These are phyloP conservation scores for Euplagia quadripunctaria DNA, from an alignment of 2,888 invertebrate species.

Conservation along the genomic window DNA sequence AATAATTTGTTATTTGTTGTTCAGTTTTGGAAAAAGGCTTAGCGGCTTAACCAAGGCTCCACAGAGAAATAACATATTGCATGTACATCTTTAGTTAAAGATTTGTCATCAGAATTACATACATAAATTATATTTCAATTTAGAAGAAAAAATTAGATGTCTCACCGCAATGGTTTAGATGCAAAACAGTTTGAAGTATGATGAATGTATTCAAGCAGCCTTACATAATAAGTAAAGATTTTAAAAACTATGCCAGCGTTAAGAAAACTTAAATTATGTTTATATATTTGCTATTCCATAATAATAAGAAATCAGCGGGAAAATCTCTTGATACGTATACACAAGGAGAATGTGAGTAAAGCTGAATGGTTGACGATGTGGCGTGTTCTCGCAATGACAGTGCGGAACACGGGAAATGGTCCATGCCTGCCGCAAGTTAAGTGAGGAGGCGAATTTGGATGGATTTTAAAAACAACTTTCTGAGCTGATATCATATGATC, in stretches of 20 bases:
- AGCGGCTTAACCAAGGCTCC: too few relatives aligned
- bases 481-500: neutral
- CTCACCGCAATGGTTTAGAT: too few relatives aligned
- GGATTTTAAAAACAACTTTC: neutral
- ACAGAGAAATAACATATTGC: too few relatives aligned
- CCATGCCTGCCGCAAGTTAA: conserved; percentile 37
- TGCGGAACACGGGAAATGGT: conserved; percentile 59
- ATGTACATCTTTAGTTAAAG: too few relatives aligned
- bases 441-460: conserved; percentile 20
- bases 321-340: conserved; percentile 43
- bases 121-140: too few relatives aligned
- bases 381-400: conserved; percentile 58
- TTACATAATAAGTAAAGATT: neutral
- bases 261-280: neutral
- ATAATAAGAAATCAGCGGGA: conserved; percentile 36
- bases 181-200: neutral
- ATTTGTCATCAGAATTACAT: too few relatives aligned
- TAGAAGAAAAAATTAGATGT: too few relatives aligned
- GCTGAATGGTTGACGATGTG: conserved; percentile 55
- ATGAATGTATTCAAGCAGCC: neutral
- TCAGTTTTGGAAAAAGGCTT: too few relatives aligned
- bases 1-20: too few relatives aligned
- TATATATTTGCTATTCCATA: conserved; percentile 23
- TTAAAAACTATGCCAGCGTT: neutral
- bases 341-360: conserved; percentile 41